Conservation (phyloP, 2,888 invertebrate genomes). For the Drosophila paranaensis region DNA sequence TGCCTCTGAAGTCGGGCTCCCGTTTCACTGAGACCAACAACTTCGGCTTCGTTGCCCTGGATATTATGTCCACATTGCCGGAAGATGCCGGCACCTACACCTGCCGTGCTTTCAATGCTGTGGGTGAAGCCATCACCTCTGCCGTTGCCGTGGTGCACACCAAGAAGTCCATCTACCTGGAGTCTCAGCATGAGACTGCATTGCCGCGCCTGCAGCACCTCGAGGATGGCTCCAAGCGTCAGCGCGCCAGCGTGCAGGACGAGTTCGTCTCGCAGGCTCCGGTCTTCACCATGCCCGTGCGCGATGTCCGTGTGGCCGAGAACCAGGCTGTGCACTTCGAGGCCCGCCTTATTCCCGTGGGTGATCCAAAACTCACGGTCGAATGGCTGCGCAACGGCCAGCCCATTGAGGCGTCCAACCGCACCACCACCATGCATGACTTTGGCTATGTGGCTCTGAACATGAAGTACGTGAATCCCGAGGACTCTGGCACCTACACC, state of each 20-base stretch:
- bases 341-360: conserved; percentile 96
- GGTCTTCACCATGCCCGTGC: conserved; percentile 95
- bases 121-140: conserved; percentile 97
- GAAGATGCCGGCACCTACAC: conserved; percentile 99
- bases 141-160: conserved; percentile 94
- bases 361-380: conserved; percentile 95
- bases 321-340: conserved; percentile 97
- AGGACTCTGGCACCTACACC: conserved; percentile 98
- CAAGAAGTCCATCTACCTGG: conserved; percentile 93
- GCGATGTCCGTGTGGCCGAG: conserved; percentile 93
- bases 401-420: conserved; percentile 95
- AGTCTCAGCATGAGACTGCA: conserved; percentile 95
- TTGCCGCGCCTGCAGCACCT: conserved; percentile 92
- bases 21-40: conserved; percentile 98
- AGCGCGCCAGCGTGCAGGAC: conserved; percentile 90
- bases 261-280: conserved; percentile 94
- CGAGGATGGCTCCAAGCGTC: conserved; percentile 91
- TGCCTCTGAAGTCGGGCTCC: conserved; percentile 95
- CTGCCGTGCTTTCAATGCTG: conserved; percentile 94
- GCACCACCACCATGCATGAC: conserved; percentile 97
- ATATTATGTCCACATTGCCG: conserved; percentile 97
- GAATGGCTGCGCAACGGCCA: conserved; percentile 97
- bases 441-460: conserved; percentile 98
- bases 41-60: conserved; percentile 98
- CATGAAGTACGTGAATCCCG: conserved; percentile 97